Conservation (phyloP, 2,797 vertebrate genomes). For the Valencia hispanica region DNA sequence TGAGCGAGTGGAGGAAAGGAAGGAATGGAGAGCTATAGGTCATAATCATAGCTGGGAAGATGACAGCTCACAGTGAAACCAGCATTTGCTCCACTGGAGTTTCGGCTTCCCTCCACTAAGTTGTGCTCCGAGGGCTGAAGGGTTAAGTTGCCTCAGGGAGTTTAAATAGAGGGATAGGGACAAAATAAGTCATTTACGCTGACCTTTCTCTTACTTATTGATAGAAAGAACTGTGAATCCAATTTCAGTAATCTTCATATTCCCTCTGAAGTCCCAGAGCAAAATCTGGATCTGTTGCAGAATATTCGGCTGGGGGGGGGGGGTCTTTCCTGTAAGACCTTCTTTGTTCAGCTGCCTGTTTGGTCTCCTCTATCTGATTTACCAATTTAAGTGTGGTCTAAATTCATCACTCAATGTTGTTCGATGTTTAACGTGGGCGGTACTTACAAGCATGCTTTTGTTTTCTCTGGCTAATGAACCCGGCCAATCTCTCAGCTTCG, state of each 20-base stretch:
- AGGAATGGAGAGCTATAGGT: constrained; percentile 27
- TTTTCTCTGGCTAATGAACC: constrained; percentile 10
- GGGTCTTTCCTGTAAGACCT: neutral
- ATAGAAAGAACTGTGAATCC: neutral
- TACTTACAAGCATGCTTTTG: neutral
- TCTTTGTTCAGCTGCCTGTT: neutral
- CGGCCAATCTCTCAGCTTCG: neutral
- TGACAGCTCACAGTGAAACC: constrained; percentile 50
- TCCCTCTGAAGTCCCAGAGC: neutral
- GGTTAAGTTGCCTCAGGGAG: constrained; percentile 4
- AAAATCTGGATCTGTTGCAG: neutral
- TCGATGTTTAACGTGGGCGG: neutral
- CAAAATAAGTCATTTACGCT: neutral
- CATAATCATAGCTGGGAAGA: constrained; percentile 51
- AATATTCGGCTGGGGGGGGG: neutral
- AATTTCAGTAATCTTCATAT: neutral
- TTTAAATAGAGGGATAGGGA: constrained; percentile 4
- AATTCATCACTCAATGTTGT: neutral
- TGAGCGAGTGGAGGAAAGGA: constrained; percentile 20
- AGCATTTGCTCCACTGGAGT: constrained; percentile 25
- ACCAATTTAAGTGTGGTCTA: neutral
- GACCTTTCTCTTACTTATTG: too few relatives aligned
- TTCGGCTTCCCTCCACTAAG: constrained; percentile 30
- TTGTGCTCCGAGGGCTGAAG: neutral
- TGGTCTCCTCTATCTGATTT: constrained; percentile 1